phyloP scores from a whole-genome alignment of 2,797 vertebrate species.

The Ispidina lecontei region DNA sequence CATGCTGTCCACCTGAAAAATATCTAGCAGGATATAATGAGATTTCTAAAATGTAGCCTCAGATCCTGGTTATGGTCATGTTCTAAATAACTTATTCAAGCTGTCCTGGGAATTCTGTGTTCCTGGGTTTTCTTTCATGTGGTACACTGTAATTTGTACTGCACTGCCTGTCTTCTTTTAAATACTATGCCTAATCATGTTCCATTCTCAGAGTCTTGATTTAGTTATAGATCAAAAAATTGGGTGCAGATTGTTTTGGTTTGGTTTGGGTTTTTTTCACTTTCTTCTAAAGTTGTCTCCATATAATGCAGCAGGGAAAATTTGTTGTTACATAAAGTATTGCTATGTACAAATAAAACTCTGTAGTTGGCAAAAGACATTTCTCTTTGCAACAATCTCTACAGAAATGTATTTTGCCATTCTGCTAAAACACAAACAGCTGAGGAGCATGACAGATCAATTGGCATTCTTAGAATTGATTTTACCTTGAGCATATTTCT shows the following conservation, averaged over 20 bases:
- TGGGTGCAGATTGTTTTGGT: background rate
- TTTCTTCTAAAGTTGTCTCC: background rate
- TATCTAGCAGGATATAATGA: background rate
- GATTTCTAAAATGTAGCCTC: background rate
- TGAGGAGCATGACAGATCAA: background rate
- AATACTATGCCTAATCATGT: background rate
- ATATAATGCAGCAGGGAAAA: background rate
- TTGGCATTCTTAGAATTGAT: background rate
- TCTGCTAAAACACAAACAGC: background rate
- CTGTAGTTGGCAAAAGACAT: background rate
- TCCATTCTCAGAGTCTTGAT: constrained; percentile 10
- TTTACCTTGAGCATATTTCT: background rate
- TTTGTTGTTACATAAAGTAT: background rate
- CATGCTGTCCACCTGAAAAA: background rate
- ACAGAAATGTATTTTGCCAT: background rate
- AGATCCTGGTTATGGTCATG: background rate
- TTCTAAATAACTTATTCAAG: constrained; percentile 34
- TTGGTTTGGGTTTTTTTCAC: background rate
- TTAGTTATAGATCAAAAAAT: constrained; percentile 13
- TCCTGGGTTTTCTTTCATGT: constrained; percentile 47
- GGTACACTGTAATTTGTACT: constrained; percentile 50
- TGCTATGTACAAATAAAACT: background rate
- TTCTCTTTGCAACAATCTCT: background rate
- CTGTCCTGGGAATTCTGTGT: background rate
- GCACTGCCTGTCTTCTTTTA: background rate